Percentiles rank a stretch among this genome's conserved stretches.
These are phyloP conservation scores for Schizopygopsis pylzovi DNA, from an alignment of 2,797 vertebrate species.

Conservation along the genomic window DNA sequence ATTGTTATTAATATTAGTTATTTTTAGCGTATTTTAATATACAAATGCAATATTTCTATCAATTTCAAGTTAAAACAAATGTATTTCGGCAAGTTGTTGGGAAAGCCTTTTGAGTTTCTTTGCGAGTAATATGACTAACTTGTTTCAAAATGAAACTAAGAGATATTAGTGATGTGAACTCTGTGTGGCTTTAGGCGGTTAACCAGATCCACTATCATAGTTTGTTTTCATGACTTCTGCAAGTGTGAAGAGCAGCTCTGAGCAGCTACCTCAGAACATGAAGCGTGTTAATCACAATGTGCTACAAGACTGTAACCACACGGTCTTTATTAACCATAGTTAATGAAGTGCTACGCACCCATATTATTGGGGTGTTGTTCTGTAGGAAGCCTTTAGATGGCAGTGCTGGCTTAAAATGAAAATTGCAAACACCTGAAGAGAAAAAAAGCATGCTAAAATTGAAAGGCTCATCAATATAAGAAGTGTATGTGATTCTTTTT, in stretches of 20 bases:
- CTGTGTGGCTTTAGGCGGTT: not conserved
- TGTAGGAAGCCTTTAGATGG: slow-evolving; percentile 67
- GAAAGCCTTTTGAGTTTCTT: not conserved
- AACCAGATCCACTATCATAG: not conserved
- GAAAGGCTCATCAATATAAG: not conserved
- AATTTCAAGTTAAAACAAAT: not conserved
- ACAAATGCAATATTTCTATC: not conserved
- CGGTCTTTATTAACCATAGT: not conserved
- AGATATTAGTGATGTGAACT: not conserved
- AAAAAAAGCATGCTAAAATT: not conserved
- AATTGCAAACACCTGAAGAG: not conserved
- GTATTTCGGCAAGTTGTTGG: not conserved
- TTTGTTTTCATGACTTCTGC: not conserved
- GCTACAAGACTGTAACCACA: not conserved
- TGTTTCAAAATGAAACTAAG: too few relatives aligned
- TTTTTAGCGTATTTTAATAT: not conserved
- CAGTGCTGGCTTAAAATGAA: slow-evolving; percentile 42
- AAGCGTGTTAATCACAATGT: not conserved
- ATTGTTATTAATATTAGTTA: not conserved
- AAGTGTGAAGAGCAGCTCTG: not conserved
- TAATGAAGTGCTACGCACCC: not conserved
- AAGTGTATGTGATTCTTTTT: slow-evolving; percentile 41
- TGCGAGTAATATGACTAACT: not conserved
- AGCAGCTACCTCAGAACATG: too few relatives aligned
- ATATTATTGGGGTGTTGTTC: not conserved